Conservation (phyloP, 2,888 invertebrate species). For the Watsonalla binaria region DNA sequence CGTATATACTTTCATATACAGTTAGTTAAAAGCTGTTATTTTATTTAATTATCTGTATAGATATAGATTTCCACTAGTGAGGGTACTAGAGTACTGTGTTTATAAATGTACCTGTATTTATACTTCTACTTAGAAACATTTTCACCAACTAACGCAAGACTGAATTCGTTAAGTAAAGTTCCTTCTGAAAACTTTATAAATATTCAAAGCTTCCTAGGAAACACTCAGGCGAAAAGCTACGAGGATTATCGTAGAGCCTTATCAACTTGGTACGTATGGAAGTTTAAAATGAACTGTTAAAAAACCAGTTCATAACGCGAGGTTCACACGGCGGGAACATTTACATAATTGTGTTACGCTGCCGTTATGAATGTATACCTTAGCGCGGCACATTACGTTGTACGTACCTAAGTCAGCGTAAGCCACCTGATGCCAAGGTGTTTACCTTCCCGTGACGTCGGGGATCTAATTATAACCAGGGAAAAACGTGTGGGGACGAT, state of each 20-base stretch:
- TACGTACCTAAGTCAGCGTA: slow-evolving; percentile 17
- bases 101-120: too few relatives aligned
- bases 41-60: too few relatives aligned
- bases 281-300: neutral
- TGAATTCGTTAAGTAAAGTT: too few relatives aligned
- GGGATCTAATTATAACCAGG: slow-evolving; percentile 40
- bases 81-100: too few relatives aligned
- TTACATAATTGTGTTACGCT: slow-evolving; percentile 30
- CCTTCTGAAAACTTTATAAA: too few relatives aligned
- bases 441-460: slow-evolving; percentile 30
- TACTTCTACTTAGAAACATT: too few relatives aligned
- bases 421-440: slow-evolving; percentile 49
- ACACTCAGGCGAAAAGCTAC: neutral
- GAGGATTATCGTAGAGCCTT: neutral
- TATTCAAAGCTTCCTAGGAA: neutral
- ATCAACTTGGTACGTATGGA: neutral
- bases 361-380: neutral
- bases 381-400: slow-evolving; percentile 4
- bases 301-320: neutral
- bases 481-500: slow-evolving; percentile 41
- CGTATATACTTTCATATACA: too few relatives aligned
- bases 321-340: slow-evolving; percentile 8
- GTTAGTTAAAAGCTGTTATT: too few relatives aligned
- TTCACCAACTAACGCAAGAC: too few relatives aligned
- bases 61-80: too few relatives aligned